A percentile compares a stretch with the other conserved stretches of the same genome.
Evolutionary conservation across 2,888 invertebrate genomes (phyloP).

Genomic region (Lasioglossum calceatum): DNA sequence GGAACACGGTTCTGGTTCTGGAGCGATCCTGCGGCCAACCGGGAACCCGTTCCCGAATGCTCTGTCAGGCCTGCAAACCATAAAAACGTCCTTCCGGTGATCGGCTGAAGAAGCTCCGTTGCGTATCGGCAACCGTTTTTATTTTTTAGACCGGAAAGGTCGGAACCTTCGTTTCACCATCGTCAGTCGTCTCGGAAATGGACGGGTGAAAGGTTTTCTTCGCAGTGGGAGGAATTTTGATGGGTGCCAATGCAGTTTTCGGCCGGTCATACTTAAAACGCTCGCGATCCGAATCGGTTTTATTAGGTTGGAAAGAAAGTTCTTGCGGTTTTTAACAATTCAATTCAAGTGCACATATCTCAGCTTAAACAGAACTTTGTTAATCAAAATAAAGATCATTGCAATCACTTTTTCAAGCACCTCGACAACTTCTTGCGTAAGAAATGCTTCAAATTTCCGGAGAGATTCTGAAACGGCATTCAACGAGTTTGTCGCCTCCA

Average conservation of each 20-base stretch:
- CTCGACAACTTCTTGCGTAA: no score
- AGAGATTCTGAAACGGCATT: no score
- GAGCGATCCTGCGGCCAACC: background rate
- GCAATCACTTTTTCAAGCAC: no score
- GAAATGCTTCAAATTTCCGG: no score
- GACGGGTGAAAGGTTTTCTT: conserved; percentile 4
- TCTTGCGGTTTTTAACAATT: no score
- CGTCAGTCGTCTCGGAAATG: background rate
- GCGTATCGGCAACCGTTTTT: conserved; percentile 27
- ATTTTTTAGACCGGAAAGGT: conserved; percentile 12
- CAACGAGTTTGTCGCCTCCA: no score
- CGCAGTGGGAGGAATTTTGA: background rate
- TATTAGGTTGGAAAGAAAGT: no score
- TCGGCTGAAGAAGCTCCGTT: conserved; percentile 37
- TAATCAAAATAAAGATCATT: no score
- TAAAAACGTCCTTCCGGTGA: conserved; percentile 49
- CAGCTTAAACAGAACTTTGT: no score
- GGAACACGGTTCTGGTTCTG: background rate
- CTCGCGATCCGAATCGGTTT: background rate
- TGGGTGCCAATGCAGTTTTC: background rate
- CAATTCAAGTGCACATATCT: no score
- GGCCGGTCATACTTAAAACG: background rate
- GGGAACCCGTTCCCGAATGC: conserved; percentile 35
- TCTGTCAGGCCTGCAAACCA: conserved; percentile 35
- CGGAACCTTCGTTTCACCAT: conserved; percentile 7